phyloP scores from a whole-genome alignment of 2,888 invertebrate species.

The Chymomyza fuscimana region DNA sequence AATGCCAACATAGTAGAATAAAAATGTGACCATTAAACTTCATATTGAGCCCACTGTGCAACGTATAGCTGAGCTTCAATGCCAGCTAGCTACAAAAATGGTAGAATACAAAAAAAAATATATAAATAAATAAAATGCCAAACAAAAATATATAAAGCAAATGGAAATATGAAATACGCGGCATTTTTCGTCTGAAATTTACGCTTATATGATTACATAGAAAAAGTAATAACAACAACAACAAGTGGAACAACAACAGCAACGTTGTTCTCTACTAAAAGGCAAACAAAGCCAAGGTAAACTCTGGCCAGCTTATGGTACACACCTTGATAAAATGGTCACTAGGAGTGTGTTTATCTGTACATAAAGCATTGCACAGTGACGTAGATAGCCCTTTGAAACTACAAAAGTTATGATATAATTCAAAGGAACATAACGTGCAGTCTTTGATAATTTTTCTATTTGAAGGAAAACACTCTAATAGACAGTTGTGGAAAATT shows the following conservation, averaged over 20 bases:
- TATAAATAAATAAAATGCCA: not conserved
- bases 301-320: not conserved
- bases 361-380: not conserved
- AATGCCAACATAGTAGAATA: not conserved
- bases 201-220: conserved; percentile 3
- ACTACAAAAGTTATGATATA: no score
- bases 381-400: not conserved
- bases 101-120: not conserved
- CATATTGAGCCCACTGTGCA: not conserved
- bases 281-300: not conserved
- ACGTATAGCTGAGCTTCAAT: not conserved
- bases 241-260: conserved; percentile 6
- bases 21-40: not conserved
- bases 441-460: no score
- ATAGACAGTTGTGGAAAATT: no score
- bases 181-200: conserved; percentile 10
- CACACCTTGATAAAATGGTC: conserved; percentile 14
- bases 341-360: not conserved
- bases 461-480: no score
- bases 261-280: not conserved
- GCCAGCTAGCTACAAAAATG: conserved; percentile 4
- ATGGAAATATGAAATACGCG: conserved; percentile 38
- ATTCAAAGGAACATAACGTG: no score
- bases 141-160: conserved; percentile 3
- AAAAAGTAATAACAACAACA: not conserved